Percentiles rank a stretch among this genome's conserved stretches.
Evolutionary conservation across 2,113 vertebrate species (phyloP).

Genomic region (Sterna hirundo): DNA sequence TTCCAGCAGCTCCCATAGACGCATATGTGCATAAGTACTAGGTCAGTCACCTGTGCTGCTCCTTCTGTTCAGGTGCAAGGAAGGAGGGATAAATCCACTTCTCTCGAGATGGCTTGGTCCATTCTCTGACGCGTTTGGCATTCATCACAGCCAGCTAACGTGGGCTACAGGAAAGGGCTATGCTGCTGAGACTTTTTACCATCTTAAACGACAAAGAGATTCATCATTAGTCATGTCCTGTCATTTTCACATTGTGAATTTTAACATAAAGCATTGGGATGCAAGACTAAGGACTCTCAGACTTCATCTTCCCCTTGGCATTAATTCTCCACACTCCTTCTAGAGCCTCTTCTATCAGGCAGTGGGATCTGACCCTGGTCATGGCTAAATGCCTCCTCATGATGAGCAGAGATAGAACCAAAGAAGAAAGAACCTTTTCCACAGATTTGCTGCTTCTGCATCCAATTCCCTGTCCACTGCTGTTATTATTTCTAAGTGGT

Average conservation of each 20-base stretch:
- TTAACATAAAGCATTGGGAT: neutral
- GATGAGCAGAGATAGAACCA: neutral
- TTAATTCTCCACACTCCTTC: neutral
- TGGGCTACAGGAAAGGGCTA: neutral
- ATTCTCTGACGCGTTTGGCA: neutral
- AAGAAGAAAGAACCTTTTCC: slow-evolving; percentile 6
- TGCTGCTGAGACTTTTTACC: neutral
- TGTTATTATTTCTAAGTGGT: slow-evolving; percentile 69
- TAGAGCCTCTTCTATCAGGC: neutral
- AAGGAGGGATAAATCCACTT: neutral
- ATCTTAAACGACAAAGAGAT: neutral
- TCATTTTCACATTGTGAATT: neutral
- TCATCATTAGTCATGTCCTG: neutral
- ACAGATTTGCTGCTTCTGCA: neutral
- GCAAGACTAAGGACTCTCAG: neutral
- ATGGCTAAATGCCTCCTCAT: neutral
- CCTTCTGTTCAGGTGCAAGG: neutral
- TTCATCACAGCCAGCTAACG: neutral
- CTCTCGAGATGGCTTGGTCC: neutral
- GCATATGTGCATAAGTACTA: neutral
- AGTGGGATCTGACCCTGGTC: neutral
- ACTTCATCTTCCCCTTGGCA: neutral
- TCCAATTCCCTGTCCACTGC: neutral
- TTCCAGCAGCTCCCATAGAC: neutral
- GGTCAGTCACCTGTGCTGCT: neutral